A percentile compares a stretch with the other conserved stretches of the same genome.
These are phyloP conservation scores for Zygogramma bicolorata DNA, from an alignment of 2,888 invertebrate genomes.

Conservation along the genomic window DNA sequence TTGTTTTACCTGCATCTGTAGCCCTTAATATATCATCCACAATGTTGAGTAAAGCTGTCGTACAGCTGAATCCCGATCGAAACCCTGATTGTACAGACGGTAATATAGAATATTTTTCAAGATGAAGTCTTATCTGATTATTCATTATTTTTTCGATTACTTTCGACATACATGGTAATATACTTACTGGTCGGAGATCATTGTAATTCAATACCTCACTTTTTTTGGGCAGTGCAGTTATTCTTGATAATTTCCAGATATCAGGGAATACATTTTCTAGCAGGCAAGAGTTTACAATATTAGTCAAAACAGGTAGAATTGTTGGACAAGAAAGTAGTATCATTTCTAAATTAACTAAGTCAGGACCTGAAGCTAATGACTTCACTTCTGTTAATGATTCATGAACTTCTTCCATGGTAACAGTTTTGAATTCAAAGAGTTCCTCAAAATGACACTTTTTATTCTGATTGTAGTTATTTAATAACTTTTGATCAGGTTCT, in stretches of 20 bases:
- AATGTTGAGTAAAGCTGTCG: background rate
- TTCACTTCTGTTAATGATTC: no score
- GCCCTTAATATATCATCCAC: background rate
- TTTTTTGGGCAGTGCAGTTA: background rate
- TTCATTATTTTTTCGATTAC: background rate
- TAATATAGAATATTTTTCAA: background rate
- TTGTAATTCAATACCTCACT: conserved; percentile 5
- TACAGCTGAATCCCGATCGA: background rate
- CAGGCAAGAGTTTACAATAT: background rate
- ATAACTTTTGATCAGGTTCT: no score
- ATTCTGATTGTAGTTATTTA: no score
- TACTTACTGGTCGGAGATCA: background rate
- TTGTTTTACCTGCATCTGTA: no score
- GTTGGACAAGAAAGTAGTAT: background rate
- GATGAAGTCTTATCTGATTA: background rate
- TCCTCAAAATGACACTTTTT: no score
- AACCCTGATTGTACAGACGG: background rate
- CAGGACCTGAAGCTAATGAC: background rate
- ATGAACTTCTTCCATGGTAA: background rate
- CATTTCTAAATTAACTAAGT: conserved; percentile 1
- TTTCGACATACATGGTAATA: no score
- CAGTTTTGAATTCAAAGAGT: background rate
- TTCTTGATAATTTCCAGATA: conserved; percentile 7
- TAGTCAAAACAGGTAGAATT: background rate
- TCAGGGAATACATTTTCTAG: background rate